Base-by-base conservation (phyloP, 2,888 invertebrate genomes). In the Nymphalis polychloros region DNA sequence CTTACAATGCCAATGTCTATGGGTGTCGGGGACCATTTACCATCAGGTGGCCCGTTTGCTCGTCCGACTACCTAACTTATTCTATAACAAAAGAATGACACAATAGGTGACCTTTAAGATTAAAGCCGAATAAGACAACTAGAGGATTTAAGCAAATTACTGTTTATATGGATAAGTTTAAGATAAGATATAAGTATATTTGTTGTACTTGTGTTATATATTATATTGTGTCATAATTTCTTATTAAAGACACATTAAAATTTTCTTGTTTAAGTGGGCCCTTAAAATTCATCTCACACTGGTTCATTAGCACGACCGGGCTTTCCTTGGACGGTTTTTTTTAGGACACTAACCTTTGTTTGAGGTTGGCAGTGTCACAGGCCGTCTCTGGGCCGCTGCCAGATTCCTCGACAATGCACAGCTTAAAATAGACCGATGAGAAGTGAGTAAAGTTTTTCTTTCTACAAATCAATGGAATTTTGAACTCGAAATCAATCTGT, bases 301-400 rank as follows among this genome's bases (percentile, higher is more conserved):
- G 71, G 78, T 77, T 78, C 77, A 80, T 81, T 79, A 82, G 79
- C 77, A 76, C 74, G 68, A 70, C 76, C 79, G 82, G 81, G 75
- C 79, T 84, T 84, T 84, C 77, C 78, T 79, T 81, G 78, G 78
- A 64, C 79, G 77, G 79, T 82, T 87, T 53, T 57, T 87, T 90
- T 88, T 89, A 82, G 89, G 87, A 82, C 87, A 84, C 78, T 89
- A 87, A 89, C 90, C 90, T 90, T 83, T 89, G 84, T 88, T 50
- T 88, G 84, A 84, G 86, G 88, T 90, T 91, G 91, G 90, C 91
- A 86, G 86, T 89, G 88, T 88, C 89, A 86, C 87, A 84, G 81
- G 77, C 75, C 77, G 75, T 63, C 71, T 75, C 84, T 92, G 91
- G 92, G 87, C 77, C 72, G 68, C 68, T 89, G 92, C 92, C 92